Evolutionary conservation across 2,888 invertebrate genomes (phyloP), one percentile per base, ranked within the genome.

Genomic region (Deroplatys truncata): DNA sequence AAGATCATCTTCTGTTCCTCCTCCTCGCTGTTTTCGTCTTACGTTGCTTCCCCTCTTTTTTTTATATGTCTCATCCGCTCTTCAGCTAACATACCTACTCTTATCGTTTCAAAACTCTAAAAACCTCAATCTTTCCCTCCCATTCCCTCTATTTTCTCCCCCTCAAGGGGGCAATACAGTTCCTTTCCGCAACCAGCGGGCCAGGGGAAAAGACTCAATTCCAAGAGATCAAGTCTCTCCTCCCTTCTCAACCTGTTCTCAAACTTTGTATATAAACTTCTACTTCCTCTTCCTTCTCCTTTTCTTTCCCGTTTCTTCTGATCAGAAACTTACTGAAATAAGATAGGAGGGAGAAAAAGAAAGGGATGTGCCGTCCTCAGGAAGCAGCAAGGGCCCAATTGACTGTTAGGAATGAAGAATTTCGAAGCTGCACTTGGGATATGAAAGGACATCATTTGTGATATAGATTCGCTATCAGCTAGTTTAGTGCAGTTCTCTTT

Each of bases 81-180:
- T 72, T 72, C 56, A 72, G 56, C 56, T 72, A 72, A 72, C 56
- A 72, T 72, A 72, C 56, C 56, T 72, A 72, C 56, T 72, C 56
- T 72, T 72, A 72, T 72, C 56, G 56, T 31, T 86, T 82, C 28
- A 35, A 84, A 86, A 84, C 49, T 86, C 84, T 56, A 84, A 87
- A 87, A 89, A 89, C 86, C 88, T 88, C 86, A 86, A 86, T 86
- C 90, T 88, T 87, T 86, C 88, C 85, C 85, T 29, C 28, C 84
- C 84, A 29, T 88, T 83, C 72, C 31, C 86, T 90, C 43, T 89
- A 49, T 90, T 86, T 85, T 84, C 56, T 86, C 84, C 87, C 84
- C 84, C 90, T 89, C 85, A 82, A 89, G 90, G 90, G 89, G 86
- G 89, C 89, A 89, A 89, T 89, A 86, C 89, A 89, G 86, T 89